phyloP scores from a whole-genome alignment of 2,113 vertebrate species.

The Passer domesticus region DNA sequence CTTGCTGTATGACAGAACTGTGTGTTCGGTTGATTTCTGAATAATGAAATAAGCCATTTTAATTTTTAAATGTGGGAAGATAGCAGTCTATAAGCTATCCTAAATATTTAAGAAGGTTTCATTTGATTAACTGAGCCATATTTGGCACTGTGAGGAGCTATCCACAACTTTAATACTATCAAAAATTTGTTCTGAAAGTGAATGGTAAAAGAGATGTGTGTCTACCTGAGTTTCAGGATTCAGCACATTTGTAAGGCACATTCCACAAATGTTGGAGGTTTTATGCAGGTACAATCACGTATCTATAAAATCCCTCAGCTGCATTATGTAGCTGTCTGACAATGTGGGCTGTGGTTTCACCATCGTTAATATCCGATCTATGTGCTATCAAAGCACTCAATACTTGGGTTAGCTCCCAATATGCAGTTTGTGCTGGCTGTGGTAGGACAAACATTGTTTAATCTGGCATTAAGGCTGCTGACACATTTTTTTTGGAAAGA shows the following conservation, averaged over 20 bases:
- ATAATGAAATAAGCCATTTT: slow-evolving; percentile 39
- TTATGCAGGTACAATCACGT: slow-evolving; percentile 23
- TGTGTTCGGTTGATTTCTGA: background rate
- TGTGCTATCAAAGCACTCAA: background rate
- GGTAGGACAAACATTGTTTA: background rate
- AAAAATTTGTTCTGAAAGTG: background rate
- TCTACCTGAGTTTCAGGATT: background rate
- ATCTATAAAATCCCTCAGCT: background rate
- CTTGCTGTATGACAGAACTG: background rate
- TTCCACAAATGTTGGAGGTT: slow-evolving; percentile 1
- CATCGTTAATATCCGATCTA: background rate
- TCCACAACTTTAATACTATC: background rate
- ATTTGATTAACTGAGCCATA: background rate
- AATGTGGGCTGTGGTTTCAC: slow-evolving; percentile 40
- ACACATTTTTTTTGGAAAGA: background rate
- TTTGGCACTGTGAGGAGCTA: background rate
- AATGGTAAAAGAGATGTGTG: background rate
- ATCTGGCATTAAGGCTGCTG: background rate
- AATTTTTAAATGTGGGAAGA: slow-evolving; percentile 4
- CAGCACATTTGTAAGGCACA: background rate
- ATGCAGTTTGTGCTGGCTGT: background rate
- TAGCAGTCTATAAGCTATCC: background rate
- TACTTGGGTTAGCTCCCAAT: background rate
- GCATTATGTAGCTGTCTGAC: slow-evolving; percentile 33
- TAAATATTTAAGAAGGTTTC: background rate